These are phyloP conservation scores for Drosophila sucinea DNA, from an alignment of 1,140 invertebrate genomes.

Conservation along the genomic window DNA sequence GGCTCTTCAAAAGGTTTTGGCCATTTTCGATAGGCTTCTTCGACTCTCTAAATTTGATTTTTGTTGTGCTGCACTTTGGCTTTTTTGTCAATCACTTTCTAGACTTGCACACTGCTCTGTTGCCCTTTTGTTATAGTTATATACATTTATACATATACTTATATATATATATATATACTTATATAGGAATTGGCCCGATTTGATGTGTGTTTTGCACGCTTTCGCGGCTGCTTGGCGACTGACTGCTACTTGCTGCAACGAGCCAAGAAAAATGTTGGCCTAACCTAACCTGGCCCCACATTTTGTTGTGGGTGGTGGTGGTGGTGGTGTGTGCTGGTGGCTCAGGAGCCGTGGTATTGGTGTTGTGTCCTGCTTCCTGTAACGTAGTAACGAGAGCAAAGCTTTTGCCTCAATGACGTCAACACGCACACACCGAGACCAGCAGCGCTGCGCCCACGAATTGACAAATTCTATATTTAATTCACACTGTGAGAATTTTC, in stretches of 20 bases:
- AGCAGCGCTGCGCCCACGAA: conserved; percentile 16
- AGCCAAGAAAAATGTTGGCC: conserved; percentile 47
- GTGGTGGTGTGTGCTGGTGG: background rate
- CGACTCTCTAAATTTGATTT: background rate
- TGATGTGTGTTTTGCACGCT: conserved; percentile 52
- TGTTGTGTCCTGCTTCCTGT: conserved; percentile 56
- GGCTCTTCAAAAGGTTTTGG: conserved; percentile 22
- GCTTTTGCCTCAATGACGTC: conserved; percentile 75
- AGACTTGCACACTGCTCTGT: background rate
- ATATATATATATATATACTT: background rate
- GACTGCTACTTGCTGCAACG: conserved; percentile 46
- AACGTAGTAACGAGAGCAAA: conserved; percentile 71
- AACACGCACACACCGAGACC: conserved; percentile 60
- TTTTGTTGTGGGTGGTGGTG: conserved; percentile 25
- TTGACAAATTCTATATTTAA: conserved; percentile 79
- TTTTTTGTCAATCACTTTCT: conserved; percentile 4
- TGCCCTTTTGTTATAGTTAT: conserved; percentile 1
- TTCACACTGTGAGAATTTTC: conserved; percentile 53
- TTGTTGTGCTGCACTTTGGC: background rate
- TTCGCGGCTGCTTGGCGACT: conserved; percentile 69
- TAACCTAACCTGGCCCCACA: conserved; percentile 25
- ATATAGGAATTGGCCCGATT: conserved; percentile 36
- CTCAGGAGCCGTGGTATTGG: conserved; percentile 3
- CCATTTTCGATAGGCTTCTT: conserved; percentile 34
- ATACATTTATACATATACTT: background rate